Evolutionary conservation across 2,888 invertebrate genomes (phyloP).

Genomic region (Lysandra coridon): DNA sequence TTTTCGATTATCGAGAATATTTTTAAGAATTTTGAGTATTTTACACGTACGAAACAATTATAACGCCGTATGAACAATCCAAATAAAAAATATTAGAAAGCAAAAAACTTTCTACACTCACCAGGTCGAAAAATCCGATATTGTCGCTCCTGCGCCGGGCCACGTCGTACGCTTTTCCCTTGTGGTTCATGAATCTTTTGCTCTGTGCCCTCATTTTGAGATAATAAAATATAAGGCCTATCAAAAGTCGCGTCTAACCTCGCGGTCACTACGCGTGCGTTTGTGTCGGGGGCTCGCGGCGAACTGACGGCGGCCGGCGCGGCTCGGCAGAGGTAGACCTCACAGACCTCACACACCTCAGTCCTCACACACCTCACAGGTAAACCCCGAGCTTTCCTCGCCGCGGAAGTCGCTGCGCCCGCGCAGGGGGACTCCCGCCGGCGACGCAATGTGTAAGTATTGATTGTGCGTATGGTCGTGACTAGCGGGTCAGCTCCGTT

Average conservation of each 20-base stretch:
- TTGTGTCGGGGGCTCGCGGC: neutral
- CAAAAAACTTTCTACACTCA: constrained; percentile 38
- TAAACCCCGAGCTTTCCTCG: constrained; percentile 21
- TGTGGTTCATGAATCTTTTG: constrained; percentile 48
- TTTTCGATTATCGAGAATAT: no score
- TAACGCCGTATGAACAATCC: neutral
- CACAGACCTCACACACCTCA: neutral
- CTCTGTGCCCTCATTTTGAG: constrained; percentile 47
- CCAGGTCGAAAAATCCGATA: constrained; percentile 48
- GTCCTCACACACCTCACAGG: neutral
- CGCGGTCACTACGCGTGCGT: constrained; percentile 19
- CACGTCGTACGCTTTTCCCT: constrained; percentile 46
- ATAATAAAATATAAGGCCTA: constrained; percentile 31
- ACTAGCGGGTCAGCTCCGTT: neutral
- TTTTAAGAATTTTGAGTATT: no score
- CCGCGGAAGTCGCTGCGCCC: neutral
- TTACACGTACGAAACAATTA: neutral
- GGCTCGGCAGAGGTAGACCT: neutral
- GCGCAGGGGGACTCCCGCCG: neutral
- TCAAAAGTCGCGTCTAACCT: constrained; percentile 32
- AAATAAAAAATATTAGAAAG: constrained; percentile 18
- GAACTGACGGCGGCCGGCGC: neutral
- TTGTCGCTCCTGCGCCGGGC: constrained; percentile 39
- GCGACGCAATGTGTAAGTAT: neutral
- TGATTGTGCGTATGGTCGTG: neutral